phyloP scores from a whole-genome alignment of 2,888 invertebrate species.

The Choristoneura rosaceana region DNA sequence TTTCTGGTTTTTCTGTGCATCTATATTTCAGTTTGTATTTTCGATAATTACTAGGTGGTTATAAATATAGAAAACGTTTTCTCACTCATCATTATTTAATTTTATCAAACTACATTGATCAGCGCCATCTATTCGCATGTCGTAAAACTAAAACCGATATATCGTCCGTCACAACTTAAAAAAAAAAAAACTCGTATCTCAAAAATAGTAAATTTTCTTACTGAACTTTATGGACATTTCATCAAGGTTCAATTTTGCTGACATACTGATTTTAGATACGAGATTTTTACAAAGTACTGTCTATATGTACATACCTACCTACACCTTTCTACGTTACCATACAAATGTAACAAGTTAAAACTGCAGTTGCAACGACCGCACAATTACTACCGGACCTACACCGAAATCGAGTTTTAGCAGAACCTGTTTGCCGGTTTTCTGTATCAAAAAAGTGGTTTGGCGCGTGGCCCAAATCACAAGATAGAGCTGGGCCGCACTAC shows the following conservation, averaged over 20 bases:
- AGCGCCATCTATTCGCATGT: constrained; percentile 15
- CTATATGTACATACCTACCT: too few species aligned
- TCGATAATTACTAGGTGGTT: background rate
- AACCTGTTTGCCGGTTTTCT: constrained; percentile 55
- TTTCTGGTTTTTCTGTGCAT: too few species aligned
- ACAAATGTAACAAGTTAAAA: constrained; percentile 6
- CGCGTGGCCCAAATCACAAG: constrained; percentile 44
- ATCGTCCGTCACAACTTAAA: too few species aligned
- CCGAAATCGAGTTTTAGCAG: constrained; percentile 51
- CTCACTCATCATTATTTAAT: too few species aligned
- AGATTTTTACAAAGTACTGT: too few species aligned
- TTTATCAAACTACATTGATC: background rate
- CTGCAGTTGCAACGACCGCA: constrained; percentile 34
- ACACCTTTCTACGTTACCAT: background rate
- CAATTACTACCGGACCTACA: constrained; percentile 53
- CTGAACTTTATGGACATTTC: too few species aligned
- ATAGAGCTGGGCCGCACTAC: background rate
- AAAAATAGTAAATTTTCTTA: too few species aligned
- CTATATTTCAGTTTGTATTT: too few species aligned
- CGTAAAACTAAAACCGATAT: background rate
- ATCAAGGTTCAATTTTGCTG: too few species aligned
- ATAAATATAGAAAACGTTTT: too few species aligned
- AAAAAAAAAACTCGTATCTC: too few species aligned
- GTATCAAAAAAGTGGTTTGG: constrained; percentile 53
- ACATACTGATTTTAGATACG: too few species aligned